Base-by-base conservation (phyloP, 2,797 vertebrate species). In the Hirundo rustica region DNA sequence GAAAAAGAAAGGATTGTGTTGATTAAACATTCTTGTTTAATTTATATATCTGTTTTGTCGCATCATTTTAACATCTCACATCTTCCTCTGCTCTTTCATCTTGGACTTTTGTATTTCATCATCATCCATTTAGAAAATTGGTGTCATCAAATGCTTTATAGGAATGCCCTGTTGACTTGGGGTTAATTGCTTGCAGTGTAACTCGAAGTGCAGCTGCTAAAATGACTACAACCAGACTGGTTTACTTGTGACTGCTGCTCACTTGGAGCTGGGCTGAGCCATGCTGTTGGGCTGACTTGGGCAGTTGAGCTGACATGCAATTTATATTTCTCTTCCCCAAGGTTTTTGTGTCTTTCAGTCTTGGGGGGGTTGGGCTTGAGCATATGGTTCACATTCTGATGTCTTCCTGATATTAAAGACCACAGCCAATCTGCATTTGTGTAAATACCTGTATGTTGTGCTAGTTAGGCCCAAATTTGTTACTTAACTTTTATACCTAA, bases 11-110 rank as follows among this genome's bases (percentile, higher is more conserved):
- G 36, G 57, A 88, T 80, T 87, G 87, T 92, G 85, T 77, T 78
- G 76, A 96, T 97, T 97, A 96, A 97, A 97, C 89, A 94, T 95
- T 94, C 67, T 62, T 93, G 80, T 94, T 96, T 97, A 95, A 96
- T 95, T 96, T 97, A 89, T 92, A 57, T 76, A 72, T 91, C 50
- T 92, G 87, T 96, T 96, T 82, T 18, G 36, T 91, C 25, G 55
- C 71, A 89, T 96, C 94, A 89, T 93, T 97, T 93, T 89, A 76
- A 88, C 65, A 83, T 85, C 73, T 92, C 25, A 54, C 0, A 0
- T 89, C 60, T 84, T 66, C 5, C 3, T 86, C 57, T 83, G 45
- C 60, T 81, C 53, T 77, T 93, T 77, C n/a, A 55, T 83, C 54
- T 51, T 77, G 50, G 48, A 27, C 65, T 85, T 92, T 73, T 93